Percentiles rank a stretch among this genome's conserved stretches.
Evolutionary conservation across 2,888 invertebrate genomes (phyloP).

Genomic region (Campoplex capitator): DNA sequence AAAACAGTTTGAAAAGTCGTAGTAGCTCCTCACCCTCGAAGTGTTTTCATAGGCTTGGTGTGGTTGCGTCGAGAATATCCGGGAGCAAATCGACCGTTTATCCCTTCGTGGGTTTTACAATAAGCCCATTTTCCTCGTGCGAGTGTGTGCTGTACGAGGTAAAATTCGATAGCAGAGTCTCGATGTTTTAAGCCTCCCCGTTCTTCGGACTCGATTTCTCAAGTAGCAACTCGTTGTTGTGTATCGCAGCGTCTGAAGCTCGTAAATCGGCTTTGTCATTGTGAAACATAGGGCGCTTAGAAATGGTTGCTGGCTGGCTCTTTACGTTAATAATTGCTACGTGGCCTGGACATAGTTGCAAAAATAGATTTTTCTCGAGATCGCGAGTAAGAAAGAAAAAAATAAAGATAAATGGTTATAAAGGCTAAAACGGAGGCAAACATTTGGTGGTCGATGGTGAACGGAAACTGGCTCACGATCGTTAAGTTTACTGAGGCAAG

Average conservation of each 20-base stretch:
- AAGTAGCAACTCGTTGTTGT: background rate
- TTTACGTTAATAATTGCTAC: constrained; percentile 55
- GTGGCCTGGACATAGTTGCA: constrained; percentile 22
- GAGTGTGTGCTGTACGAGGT: constrained; percentile 16
- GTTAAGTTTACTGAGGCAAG: constrained; percentile 29
- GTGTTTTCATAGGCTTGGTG: constrained; percentile 8
- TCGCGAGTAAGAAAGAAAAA: background rate
- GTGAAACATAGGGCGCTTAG: constrained; percentile 10
- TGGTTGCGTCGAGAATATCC: background rate
- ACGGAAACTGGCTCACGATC: constrained; percentile 47
- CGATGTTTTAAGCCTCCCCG: background rate
- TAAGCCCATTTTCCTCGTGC: constrained; percentile 39
- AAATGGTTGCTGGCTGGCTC: background rate
- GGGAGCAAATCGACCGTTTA: constrained; percentile 41
- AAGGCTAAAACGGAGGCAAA: constrained; percentile 35
- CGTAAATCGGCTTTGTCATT: constrained; percentile 62
- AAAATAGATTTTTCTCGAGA: constrained; percentile 1
- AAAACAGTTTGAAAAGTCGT: constrained; percentile 15
- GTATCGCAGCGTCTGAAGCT: constrained; percentile 43
- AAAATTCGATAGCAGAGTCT: constrained; percentile 51
- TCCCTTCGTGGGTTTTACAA: constrained; percentile 24
- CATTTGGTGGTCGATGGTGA: constrained; percentile 38
- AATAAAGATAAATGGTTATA: background rate
- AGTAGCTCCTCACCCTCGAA: background rate
- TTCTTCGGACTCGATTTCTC: background rate